Base-by-base conservation (phyloP, 2,797 vertebrate species). In the Heterohyrax brucei region DNA sequence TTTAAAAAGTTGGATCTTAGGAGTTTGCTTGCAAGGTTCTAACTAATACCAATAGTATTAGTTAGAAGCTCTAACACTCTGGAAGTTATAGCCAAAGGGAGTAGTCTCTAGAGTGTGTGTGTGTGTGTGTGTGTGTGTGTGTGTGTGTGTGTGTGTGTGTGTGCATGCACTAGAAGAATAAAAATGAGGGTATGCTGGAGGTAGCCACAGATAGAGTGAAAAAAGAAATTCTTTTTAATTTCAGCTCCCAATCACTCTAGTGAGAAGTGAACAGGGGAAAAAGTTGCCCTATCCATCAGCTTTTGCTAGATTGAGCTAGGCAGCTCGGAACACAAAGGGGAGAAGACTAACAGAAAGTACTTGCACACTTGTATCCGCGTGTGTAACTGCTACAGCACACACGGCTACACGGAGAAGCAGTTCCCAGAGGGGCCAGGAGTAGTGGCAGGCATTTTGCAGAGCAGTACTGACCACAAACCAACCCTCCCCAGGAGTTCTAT, bases 301-400 rank as follows among this genome's bases (percentile, higher is more conserved):
- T 30, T 66, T 28, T 44, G 93, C 68, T 6, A 46, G 64, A 30
- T 4, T 0, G 13, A 7, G 26, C 68, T 19, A 10, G 61, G 39
- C 33, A 10, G 19, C 64, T 68, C 33, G 68, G 83, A n/a, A 50
- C 0, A 1, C 2, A 21, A 21, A 39, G 53, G 9, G 1, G 19
- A 0, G 0, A 26, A 50, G 30, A 64, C 19, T 7, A 1, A 26
- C 18, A 2, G 3, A 6, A 22, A 62, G 70, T 1, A 0, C 28
- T 28, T 28, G 66, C 28, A 39, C 18, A 0, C 22, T 13, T 8
- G 0, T 1, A 1, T 5, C 44, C 26, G 39, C 1, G 16, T 12
- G 46, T 12, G 46, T 68, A 21, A 30, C 10, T 7, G 14, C 0
- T 1, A 19, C 18, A 28, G 30, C 26, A 61, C 4, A 0, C 3